These are phyloP conservation scores for Polyommatus icarus DNA, from an alignment of 2,888 invertebrate genomes.

Conservation along the genomic window DNA sequence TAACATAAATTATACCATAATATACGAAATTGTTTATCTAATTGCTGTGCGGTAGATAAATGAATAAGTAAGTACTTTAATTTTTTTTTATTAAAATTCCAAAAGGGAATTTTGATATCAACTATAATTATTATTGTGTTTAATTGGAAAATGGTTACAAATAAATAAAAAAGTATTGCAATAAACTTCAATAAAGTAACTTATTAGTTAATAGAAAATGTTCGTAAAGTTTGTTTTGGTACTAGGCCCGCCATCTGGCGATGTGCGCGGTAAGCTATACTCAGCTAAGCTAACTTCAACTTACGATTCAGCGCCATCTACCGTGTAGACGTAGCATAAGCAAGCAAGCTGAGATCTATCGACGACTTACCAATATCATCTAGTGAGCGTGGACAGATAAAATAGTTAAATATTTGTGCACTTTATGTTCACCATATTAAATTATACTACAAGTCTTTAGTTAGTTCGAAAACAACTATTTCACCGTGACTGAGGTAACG, in stretches of 20 bases:
- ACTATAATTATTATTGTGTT: too few relatives aligned
- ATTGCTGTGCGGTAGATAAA: too few relatives aligned
- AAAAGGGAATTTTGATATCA: too few relatives aligned
- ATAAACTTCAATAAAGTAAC: too few relatives aligned
- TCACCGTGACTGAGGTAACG: neutral
- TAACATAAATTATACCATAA: too few relatives aligned
- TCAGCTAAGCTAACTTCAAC: constrained; percentile 44
- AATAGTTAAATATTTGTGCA: constrained; percentile 53
- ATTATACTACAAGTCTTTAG: neutral
- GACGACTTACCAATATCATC: constrained; percentile 75
- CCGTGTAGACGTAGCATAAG: constrained; percentile 52
- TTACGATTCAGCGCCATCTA: constrained; percentile 62
- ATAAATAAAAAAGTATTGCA: too few relatives aligned
- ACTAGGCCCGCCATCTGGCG: constrained; percentile 20
- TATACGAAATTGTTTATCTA: too few relatives aligned
- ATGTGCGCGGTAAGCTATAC: constrained; percentile 39
- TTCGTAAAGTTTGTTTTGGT: neutral
- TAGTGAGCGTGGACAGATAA: constrained; percentile 76
- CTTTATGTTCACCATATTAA: neutral
- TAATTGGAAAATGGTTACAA: too few relatives aligned
- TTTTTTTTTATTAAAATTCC: too few relatives aligned
- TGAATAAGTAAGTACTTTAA: too few relatives aligned
- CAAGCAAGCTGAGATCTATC: constrained; percentile 56
- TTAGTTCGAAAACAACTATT: neutral
- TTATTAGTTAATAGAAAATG: too few relatives aligned